Conservation (phyloP, 2,797 vertebrate genomes). For the Anguilla pacifica region DNA sequence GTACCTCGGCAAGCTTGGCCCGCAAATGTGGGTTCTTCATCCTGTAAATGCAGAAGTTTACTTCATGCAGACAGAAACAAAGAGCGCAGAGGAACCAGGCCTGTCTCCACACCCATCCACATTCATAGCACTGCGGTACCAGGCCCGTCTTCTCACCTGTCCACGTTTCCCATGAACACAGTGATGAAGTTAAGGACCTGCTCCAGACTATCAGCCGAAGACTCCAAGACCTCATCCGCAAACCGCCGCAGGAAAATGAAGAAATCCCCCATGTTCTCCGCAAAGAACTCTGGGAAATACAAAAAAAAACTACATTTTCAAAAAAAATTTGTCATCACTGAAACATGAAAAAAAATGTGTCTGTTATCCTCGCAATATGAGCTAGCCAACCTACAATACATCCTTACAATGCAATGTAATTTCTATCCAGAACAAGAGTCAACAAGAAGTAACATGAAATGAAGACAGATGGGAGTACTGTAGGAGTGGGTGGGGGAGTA, state of each 20-base stretch:
- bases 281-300: conserved; percentile 86
- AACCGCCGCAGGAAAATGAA: conserved; percentile 96
- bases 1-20: conserved; percentile 92
- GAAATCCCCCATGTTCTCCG: conserved; percentile 94
- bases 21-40: conserved; percentile 98
- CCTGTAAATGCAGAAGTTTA: conserved; percentile 60
- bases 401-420: neutral
- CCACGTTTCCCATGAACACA: conserved; percentile 92
- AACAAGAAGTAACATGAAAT: neutral
- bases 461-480: neutral
- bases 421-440: neutral
- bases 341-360: neutral
- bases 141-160: conserved; percentile 75
- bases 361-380: neutral
- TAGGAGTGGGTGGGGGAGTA: neutral
- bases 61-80: neutral
- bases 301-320: neutral
- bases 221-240: conserved; percentile 91
- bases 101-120: conserved; percentile 80
- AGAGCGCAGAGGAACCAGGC: neutral
- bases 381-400: neutral
- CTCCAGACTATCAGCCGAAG: conserved; percentile 87
- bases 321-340: neutral
- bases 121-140: conserved; percentile 53
- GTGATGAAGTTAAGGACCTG: conserved; percentile 92